Base-by-base conservation (phyloP, 2,113 vertebrate species). In the Actenoides lindsayi region DNA sequence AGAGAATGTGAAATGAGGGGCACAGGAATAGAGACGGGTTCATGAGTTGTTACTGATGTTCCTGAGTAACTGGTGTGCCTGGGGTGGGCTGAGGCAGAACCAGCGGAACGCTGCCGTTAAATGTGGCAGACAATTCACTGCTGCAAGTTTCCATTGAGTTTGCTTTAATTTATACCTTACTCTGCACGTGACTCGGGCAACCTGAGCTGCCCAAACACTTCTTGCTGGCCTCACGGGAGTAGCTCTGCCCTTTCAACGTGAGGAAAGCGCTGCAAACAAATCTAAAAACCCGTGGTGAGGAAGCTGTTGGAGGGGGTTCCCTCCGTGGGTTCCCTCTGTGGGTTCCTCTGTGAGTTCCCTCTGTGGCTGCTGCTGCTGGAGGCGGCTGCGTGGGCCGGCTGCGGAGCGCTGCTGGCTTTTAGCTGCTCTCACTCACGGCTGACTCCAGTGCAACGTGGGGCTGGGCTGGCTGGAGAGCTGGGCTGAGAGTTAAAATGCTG, bases 121-220 rank as follows among this genome's bases (percentile, higher is more conserved):
- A 33, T 27, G 51, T 37, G 57, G 21, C 67, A 27, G 69, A 23
- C 37, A 54, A 21, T 56, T 83, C 33, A 13, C 37, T 57, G 17
- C 71, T 76, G 13, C 48, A 56, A 51, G 2, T 50, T 51, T 51
- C 48, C 10, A 1, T n/a, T 33, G 35, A 41, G 9, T 48, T 53
- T 16, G 9, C 41, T 59, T 93, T 41, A 74, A 77, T 74, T 89
- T 50, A 10, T 24, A 17, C 46, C 41, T 37, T 11, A 44, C 42
- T 39, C 15, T 46, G 0, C 1, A 0, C 28, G 21, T 0, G 2
- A 1, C 24, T 39, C 23, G n/a, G n/a, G 53, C 59, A 48, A 4
- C 30, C 24, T 41, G 39, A 33, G 25, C 44, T 87, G 83, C n/a
- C 60, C 68, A n/a, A 14, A 62, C 24, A 0, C 5, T 13, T 60